Base-by-base conservation (phyloP, 2,113 vertebrate species). In the Turdus rufiventris region DNA sequence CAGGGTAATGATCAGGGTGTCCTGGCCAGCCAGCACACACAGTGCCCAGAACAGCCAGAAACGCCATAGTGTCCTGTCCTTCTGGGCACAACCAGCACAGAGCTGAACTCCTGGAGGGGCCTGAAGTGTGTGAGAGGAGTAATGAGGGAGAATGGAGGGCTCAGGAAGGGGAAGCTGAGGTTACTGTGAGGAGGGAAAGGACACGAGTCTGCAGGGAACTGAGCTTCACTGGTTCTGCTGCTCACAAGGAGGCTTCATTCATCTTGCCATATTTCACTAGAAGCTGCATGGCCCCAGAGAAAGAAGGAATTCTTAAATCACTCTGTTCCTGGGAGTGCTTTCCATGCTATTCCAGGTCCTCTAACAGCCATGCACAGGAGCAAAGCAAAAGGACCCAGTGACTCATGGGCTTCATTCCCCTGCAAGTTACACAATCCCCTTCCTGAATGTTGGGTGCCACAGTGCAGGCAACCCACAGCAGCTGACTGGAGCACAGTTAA, bases 341-440 rank as follows among this genome's bases (percentile, higher is more conserved):
- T 18, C 53, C 45, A 18, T 2, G 28, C 25, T 14, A 0, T 61
- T 53, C 11, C 10, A 74, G 80, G n/a, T 43, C 11, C n/a, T 76
- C 34, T 48, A 56, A 45, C 8, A 50, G 33, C 68, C 28, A 2
- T 8, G 45, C 48, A 67, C 2, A 1, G 42, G 38, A 85, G 82
- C 48, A 67, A 62, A 75, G 74, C 85, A 47, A 47, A 88, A 53
- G 34, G 60, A 74, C 34, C 25, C 68, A 47, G 34, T 85, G 93
- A 94, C 40, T 82, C 88, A 89, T 0, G 24, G 85, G n/a, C 70
- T 93, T 78, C 73, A 43, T 15, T 57, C 5, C 71, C 45, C 81
- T 58, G 77, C 74, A n/a, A 26, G 21, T 96, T 91, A 88, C 90
- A 89, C 82, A 96, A 94, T 20, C 19, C 60, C 61, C 40, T 93